A percentile compares a stretch with the other conserved stretches of the same genome.
phyloP scores from a whole-genome alignment of 1,140 invertebrate genomes.

The Maniola jurtina region DNA sequence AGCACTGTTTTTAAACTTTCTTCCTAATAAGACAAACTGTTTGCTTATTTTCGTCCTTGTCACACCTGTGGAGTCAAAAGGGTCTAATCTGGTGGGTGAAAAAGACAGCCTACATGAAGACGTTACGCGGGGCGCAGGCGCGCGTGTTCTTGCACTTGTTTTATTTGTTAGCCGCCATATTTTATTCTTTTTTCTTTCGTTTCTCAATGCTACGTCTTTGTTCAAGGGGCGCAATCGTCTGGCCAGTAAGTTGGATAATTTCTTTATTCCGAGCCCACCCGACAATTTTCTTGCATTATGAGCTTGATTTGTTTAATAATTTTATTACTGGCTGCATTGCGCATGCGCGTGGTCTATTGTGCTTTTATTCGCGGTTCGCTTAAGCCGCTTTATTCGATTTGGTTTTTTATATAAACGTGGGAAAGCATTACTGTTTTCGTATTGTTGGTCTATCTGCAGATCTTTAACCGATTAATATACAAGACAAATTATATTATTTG shows the following conservation, averaged over 20 bases:
- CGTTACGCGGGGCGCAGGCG: slow-evolving; percentile 69
- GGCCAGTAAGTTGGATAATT: slow-evolving; percentile 74
- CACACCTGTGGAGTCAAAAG: slow-evolving; percentile 29
- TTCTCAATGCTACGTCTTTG: slow-evolving; percentile 72
- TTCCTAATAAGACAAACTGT: slow-evolving; percentile 60
- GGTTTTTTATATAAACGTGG: slow-evolving; percentile 27
- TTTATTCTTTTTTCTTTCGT: slow-evolving; percentile 59
- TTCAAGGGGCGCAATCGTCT: slow-evolving; percentile 67
- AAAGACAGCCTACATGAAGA: slow-evolving; percentile 68
- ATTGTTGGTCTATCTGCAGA: slow-evolving; percentile 21
- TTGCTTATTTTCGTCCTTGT: slow-evolving; percentile 46
- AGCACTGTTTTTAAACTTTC: slow-evolving; percentile 73
- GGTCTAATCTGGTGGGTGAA: slow-evolving; percentile 45
- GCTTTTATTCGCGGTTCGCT: slow-evolving; percentile 42
- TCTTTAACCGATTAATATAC: no score
- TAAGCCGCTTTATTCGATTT: slow-evolving; percentile 24
- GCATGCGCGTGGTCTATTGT: slow-evolving; percentile 53
- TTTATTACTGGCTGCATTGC: slow-evolving; percentile 68
- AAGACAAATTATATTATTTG: neutral
- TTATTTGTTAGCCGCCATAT: slow-evolving; percentile 65
- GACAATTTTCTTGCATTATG: slow-evolving; percentile 75
- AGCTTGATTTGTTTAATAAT: slow-evolving; percentile 77
- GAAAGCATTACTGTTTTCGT: slow-evolving; percentile 24
- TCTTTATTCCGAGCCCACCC: slow-evolving; percentile 73
- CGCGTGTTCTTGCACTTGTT: slow-evolving; percentile 74